Evolutionary conservation across 2,888 invertebrate species (phyloP).

Genomic region (Dasypogon diadema): DNA sequence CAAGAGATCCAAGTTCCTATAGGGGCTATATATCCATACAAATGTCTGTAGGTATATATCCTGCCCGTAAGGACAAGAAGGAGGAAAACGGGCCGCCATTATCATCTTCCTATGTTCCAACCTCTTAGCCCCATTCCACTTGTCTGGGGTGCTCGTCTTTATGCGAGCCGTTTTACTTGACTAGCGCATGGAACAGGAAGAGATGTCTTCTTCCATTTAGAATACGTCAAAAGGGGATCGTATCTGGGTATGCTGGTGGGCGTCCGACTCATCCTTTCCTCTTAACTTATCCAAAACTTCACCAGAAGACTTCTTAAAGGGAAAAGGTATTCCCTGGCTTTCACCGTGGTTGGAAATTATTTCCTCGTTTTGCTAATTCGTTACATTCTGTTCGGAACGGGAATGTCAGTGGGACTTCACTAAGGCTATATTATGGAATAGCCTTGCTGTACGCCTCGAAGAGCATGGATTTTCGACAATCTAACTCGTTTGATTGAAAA

Average conservation of each 20-base stretch:
- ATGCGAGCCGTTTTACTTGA: conserved; percentile 48
- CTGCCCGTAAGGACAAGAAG: conserved; percentile 37
- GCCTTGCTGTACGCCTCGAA: not conserved
- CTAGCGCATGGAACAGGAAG: conserved; percentile 7
- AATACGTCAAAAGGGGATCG: conserved; percentile 40
- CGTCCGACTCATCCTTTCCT: not conserved
- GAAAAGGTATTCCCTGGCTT: conserved; percentile 41
- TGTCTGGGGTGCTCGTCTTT: conserved; percentile 49
- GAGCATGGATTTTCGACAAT: conserved; percentile 39
- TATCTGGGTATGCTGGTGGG: conserved; percentile 44
- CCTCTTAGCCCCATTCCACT: not conserved
- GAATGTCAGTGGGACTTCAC: conserved; percentile 21
- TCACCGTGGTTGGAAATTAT: conserved; percentile 51
- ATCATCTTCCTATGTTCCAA: conserved; percentile 40
- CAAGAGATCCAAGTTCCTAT: conserved; percentile 4
- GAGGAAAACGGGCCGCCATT: conserved; percentile 42
- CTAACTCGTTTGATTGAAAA: conserved; percentile 40
- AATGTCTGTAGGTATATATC: conserved; percentile 15
- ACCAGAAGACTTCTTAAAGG: conserved; percentile 50
- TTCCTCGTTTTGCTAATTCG: conserved; percentile 52
- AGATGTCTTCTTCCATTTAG: conserved; percentile 51
- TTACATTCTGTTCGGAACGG: conserved; percentile 35
- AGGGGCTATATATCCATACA: conserved; percentile 20
- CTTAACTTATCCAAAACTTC: conserved; percentile 48
- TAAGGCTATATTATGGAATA: not conserved